A percentile compares a stretch with the other conserved stretches of the same genome.
Conservation (phyloP, 2,113 vertebrate genomes). For the Aegotheles bennettii region DNA sequence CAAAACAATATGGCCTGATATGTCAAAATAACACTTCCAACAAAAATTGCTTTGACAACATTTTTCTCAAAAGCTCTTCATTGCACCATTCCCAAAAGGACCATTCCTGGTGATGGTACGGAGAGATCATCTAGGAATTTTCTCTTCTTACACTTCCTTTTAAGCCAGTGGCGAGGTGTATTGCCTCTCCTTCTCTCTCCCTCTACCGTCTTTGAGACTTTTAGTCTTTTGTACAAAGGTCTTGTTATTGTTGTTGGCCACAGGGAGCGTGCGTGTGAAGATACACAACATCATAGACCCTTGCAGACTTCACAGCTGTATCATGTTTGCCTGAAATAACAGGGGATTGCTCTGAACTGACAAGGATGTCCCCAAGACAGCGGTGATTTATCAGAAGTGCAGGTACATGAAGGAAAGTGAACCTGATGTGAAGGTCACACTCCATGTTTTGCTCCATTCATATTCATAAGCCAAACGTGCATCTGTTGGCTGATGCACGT, state of each 20-base stretch:
- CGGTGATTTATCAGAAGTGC: background rate
- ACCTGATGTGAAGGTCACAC: background rate
- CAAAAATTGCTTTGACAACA: conserved; percentile 17
- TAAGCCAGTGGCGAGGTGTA: background rate
- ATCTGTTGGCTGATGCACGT: background rate
- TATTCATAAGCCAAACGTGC: background rate
- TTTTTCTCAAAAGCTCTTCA: conserved; percentile 10
- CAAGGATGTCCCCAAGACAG: background rate
- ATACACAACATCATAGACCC: background rate
- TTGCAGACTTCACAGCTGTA: background rate
- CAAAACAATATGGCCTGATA: conserved; percentile 23
- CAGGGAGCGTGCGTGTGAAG: background rate
- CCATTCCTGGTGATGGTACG: background rate
- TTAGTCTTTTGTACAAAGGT: background rate
- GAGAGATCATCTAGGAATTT: background rate
- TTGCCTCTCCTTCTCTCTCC: background rate
- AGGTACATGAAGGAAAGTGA: background rate
- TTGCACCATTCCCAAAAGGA: background rate
- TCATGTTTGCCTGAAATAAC: background rate
- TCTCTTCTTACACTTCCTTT: background rate
- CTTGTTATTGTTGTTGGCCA: background rate
- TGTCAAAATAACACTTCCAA: conserved; percentile 11
- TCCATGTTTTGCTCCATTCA: background rate
- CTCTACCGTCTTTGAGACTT: background rate
- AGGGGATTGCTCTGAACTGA: background rate